Percentiles rank a stretch among this genome's conserved stretches.
These are phyloP conservation scores for Leguminivora glycinivorella DNA, from an alignment of 1,140 invertebrate species.

Conservation along the genomic window DNA sequence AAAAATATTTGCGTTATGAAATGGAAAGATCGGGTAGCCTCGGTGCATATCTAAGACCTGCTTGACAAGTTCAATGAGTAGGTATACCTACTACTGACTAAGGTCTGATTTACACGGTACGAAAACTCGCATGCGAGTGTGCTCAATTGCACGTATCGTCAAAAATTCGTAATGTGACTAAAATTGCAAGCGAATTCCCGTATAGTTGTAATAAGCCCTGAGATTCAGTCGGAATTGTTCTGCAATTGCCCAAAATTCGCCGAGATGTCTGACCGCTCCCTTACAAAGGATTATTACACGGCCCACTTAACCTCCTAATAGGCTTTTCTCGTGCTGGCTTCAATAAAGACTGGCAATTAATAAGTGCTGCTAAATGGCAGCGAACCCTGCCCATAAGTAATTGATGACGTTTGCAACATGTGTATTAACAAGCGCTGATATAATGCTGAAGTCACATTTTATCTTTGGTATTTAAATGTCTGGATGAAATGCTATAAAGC, in stretches of 20 bases:
- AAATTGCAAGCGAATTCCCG: too few species aligned
- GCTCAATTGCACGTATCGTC: too few species aligned
- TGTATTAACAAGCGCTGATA: neutral
- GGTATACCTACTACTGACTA: too few species aligned
- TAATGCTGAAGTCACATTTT: neutral
- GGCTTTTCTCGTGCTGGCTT: conserved; percentile 7
- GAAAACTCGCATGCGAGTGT: too few species aligned
- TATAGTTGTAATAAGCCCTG: neutral
- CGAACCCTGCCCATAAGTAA: neutral
- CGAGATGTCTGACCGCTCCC: conserved; percentile 4
- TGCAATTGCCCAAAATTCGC: neutral
- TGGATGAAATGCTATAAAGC: too few species aligned
- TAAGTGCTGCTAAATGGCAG: conserved; percentile 5
- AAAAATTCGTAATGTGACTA: too few species aligned
- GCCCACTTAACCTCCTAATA: conserved; percentile 4
- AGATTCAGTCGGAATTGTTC: neutral
- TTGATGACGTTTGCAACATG: neutral
- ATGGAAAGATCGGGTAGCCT: too few species aligned
- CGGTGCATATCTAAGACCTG: too few species aligned
- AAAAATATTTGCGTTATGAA: too few species aligned
- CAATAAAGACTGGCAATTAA: conserved; percentile 23
- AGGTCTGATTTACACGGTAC: too few species aligned
- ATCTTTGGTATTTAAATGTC: too few species aligned
- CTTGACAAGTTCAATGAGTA: too few species aligned
- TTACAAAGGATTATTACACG: neutral